Evolutionary conservation across 92 coral and sea anemone genomes (phyloP).

Genomic region (Zoanthus sansibaricus): DNA sequence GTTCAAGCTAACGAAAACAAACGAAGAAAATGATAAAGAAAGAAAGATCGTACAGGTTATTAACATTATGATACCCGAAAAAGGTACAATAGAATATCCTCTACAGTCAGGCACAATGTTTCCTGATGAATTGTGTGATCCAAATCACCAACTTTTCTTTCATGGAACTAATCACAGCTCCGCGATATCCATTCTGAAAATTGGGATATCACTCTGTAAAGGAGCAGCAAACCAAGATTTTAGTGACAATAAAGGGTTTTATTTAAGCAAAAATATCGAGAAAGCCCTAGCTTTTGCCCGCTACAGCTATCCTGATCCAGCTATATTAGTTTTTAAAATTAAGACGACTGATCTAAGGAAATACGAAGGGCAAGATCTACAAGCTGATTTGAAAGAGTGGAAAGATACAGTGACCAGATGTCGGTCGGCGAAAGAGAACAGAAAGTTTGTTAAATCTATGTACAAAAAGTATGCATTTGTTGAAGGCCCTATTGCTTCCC

Average conservation of each 20-base stretch:
- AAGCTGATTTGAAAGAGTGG: too few relatives aligned
- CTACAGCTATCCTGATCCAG: background rate
- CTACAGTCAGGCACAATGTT: background rate
- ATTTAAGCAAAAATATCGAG: slow-evolving; percentile 10
- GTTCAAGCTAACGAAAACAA: slow-evolving; percentile 6
- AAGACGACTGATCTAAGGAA: too few relatives aligned
- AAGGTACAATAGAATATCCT: background rate
- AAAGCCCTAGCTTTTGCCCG: slow-evolving; percentile 38
- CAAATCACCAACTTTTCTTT: slow-evolving; percentile 21
- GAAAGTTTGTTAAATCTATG: too few relatives aligned
- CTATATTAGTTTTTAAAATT: background rate
- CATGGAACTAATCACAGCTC: slow-evolving; percentile 59
- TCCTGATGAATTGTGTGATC: background rate
- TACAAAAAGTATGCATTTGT: too few relatives aligned
- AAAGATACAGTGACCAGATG: too few relatives aligned
- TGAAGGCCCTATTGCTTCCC: too few relatives aligned
- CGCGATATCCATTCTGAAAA: slow-evolving; percentile 31
- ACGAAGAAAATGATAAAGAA: slow-evolving; percentile 18
- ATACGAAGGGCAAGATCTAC: too few relatives aligned
- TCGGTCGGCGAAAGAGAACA: too few relatives aligned
- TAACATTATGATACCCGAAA: background rate
- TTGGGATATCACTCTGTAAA: slow-evolving; percentile 30
- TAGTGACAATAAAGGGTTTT: slow-evolving; percentile 47
- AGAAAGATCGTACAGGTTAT: slow-evolving; percentile 16
- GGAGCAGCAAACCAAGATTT: slow-evolving; percentile 35